A percentile compares a stretch with the other conserved stretches of the same genome.
phyloP scores from a whole-genome alignment of 2,888 invertebrate genomes.

The Autographa gamma region DNA sequence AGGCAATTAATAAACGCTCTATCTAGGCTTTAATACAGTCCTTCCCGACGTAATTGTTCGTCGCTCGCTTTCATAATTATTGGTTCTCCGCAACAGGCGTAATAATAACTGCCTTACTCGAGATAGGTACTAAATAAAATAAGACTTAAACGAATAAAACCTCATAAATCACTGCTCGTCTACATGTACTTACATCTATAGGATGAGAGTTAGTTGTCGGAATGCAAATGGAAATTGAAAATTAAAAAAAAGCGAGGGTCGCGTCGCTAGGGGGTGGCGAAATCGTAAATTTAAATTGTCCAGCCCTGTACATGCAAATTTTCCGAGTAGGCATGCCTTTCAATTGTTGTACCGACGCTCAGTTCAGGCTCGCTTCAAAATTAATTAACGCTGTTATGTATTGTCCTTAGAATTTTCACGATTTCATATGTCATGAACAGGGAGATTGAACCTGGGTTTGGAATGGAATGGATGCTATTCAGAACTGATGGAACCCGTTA shows the following conservation, averaged over 20 bases:
- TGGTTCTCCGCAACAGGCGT: slow-evolving; percentile 30
- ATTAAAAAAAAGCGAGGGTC: slow-evolving; percentile 87
- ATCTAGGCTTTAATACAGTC: slow-evolving; percentile 17
- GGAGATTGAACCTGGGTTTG: slow-evolving; percentile 30
- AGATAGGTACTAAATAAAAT: slow-evolving; percentile 21
- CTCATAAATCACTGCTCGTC: slow-evolving; percentile 59
- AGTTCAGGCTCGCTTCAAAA: slow-evolving; percentile 55
- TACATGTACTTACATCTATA: slow-evolving; percentile 54
- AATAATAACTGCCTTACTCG: slow-evolving; percentile 43
- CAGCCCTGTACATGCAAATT: slow-evolving; percentile 87
- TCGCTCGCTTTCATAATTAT: slow-evolving; percentile 49
- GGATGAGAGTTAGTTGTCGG: slow-evolving; percentile 75
- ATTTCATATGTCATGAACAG: slow-evolving; percentile 42
- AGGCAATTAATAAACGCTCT: slow-evolving; percentile 24
- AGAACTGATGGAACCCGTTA: slow-evolving; percentile 40
- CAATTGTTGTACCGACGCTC: slow-evolving; percentile 71
- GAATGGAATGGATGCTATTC: slow-evolving; percentile 31
- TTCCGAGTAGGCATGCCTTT: slow-evolving; percentile 78
- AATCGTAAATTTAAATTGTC: slow-evolving; percentile 89
- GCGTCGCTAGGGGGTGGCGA: slow-evolving; percentile 78
- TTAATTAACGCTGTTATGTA: slow-evolving; percentile 54
- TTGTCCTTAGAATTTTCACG: slow-evolving; percentile 51
- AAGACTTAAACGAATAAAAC: slow-evolving; percentile 46
- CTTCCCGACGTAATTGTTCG: slow-evolving; percentile 32
- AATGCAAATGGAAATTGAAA: slow-evolving; percentile 89